Evolutionary conservation across 2,888 invertebrate genomes (phyloP).

Genomic region (Molanna angustata): DNA sequence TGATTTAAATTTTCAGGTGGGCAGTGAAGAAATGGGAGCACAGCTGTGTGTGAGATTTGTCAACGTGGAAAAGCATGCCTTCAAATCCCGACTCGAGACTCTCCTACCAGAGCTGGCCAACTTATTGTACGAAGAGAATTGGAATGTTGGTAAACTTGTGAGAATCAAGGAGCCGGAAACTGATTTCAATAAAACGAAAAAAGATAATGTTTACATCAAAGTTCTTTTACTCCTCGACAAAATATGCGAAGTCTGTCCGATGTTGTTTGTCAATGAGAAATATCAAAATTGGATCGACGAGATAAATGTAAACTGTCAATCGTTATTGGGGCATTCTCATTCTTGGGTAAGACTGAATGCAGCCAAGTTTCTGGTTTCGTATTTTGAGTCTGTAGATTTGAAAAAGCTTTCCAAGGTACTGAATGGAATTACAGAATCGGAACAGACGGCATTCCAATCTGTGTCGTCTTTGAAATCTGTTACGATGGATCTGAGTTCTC

Average conservation of each 20-base stretch:
- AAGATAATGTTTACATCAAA: slow-evolving; percentile 75
- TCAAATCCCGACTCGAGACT: slow-evolving; percentile 61
- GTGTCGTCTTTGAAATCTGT: slow-evolving; percentile 62
- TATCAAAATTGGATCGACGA: slow-evolving; percentile 53
- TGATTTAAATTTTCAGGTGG: slow-evolving; percentile 58
- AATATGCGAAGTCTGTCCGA: slow-evolving; percentile 62
- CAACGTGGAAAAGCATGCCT: slow-evolving; percentile 67
- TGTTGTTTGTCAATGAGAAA: slow-evolving; percentile 54
- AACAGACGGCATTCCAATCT: slow-evolving; percentile 62
- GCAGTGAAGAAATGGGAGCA: slow-evolving; percentile 71
- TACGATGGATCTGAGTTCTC: slow-evolving; percentile 72
- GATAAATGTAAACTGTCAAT: slow-evolving; percentile 65
- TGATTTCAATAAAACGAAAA: slow-evolving; percentile 45
- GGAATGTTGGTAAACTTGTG: slow-evolving; percentile 60
- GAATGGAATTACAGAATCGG: slow-evolving; percentile 41
- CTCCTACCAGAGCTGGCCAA: slow-evolving; percentile 61
- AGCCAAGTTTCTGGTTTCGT: slow-evolving; percentile 70
- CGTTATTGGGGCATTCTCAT: slow-evolving; percentile 76
- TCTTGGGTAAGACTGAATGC: slow-evolving; percentile 81
- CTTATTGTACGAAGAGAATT: slow-evolving; percentile 52
- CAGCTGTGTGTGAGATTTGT: slow-evolving; percentile 80
- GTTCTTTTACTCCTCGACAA: slow-evolving; percentile 68
- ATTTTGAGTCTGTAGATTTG: slow-evolving; percentile 63
- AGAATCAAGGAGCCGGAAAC: slow-evolving; percentile 49
- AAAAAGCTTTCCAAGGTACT: slow-evolving; percentile 56